These are phyloP conservation scores for Portunus trituberculatus DNA, from an alignment of 1,140 invertebrate species.

Conservation along the genomic window DNA sequence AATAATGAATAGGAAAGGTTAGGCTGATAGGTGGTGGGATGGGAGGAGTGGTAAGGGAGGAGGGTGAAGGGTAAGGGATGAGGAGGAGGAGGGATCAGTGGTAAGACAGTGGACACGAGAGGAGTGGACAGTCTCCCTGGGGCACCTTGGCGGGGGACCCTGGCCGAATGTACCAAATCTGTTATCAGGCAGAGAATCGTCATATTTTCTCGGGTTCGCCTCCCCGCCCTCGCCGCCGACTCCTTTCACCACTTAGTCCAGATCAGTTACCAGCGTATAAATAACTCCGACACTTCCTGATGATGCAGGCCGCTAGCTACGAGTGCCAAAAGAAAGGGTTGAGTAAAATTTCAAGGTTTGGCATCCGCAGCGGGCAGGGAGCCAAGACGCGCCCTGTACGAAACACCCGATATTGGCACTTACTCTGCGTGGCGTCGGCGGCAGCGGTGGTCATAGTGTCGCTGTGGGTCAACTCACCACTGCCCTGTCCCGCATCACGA, in stretches of 20 bases:
- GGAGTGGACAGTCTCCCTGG: conserved; percentile 12
- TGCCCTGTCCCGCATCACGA: too few relatives aligned
- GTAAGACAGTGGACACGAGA: not conserved
- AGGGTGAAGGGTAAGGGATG: not conserved
- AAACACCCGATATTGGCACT: conserved; percentile 18
- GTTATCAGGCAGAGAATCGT: not conserved
- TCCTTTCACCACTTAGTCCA: not conserved
- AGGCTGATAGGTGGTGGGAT: not conserved
- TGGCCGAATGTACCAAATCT: not conserved
- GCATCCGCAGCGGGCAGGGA: conserved; percentile 33
- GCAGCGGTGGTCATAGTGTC: not conserved
- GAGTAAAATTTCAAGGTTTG: conserved; percentile 50
- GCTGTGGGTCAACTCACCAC: not conserved
- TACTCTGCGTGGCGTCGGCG: not conserved
- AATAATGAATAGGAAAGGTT: conserved; percentile 4
- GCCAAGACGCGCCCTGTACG: conserved; percentile 31
- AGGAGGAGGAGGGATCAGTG: not conserved
- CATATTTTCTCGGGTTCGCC: not conserved
- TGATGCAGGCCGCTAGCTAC: conserved; percentile 27
- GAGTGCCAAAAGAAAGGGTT: conserved; percentile 53
- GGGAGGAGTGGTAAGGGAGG: not conserved
- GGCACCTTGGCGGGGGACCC: not conserved
- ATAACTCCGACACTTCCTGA: conserved; percentile 46
- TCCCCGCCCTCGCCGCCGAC: not conserved
- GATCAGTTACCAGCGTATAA: conserved; percentile 52